A percentile compares a stretch with the other conserved stretches of the same genome.
These are phyloP conservation scores for Nyctibius bracteatus DNA, from an alignment of 2,113 vertebrate genomes.

Conservation along the genomic window DNA sequence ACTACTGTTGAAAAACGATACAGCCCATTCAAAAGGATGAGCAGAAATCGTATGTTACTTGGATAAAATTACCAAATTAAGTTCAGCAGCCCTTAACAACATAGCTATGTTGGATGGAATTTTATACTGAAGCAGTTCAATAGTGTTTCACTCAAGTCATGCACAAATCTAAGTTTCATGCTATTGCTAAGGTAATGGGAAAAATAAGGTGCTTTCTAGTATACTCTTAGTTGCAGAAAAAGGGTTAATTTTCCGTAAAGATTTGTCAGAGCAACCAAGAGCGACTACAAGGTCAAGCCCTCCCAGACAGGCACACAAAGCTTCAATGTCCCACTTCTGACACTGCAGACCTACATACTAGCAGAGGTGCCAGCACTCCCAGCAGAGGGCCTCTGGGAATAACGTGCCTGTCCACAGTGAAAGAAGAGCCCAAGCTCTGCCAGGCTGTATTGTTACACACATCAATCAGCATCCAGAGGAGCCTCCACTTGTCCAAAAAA, in stretches of 20 bases:
- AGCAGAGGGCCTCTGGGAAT: background rate
- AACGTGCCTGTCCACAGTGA: rapidly evolving
- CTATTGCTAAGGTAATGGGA: background rate
- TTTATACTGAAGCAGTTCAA: background rate
- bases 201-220: background rate
- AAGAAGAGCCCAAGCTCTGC: background rate
- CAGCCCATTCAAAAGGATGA: background rate
- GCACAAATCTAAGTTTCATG: background rate
- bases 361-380: background rate
- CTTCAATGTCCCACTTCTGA: background rate
- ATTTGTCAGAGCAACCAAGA: background rate
- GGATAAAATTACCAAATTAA: background rate
- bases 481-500: background rate
- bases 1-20: rapidly evolving
- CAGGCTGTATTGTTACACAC: rapidly evolving
- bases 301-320: background rate
- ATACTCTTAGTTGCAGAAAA: background rate
- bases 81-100: background rate
- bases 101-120: background rate
- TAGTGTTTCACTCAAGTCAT: background rate
- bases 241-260: background rate
- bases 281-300: background rate
- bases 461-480: background rate
- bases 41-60: background rate
- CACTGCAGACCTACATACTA: background rate